Evolutionary conservation across 2,797 vertebrate species (phyloP).

Genomic region (Sebastes variabilis): DNA sequence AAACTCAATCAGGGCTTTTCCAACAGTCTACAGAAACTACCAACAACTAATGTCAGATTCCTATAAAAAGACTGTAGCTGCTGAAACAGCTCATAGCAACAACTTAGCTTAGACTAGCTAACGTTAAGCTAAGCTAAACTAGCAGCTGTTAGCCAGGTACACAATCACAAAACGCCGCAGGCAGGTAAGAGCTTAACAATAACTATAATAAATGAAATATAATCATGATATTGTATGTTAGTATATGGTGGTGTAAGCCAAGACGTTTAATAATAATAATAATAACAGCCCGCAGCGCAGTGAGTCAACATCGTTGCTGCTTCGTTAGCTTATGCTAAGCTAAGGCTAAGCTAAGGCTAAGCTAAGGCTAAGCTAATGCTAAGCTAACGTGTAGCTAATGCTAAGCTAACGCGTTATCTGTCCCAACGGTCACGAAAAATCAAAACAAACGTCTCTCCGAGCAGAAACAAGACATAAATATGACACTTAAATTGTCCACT

Average conservation of each 20-base stretch:
- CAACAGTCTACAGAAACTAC: too few species aligned
- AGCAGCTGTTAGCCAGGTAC: conserved; percentile 15
- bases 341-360: conserved; percentile 18
- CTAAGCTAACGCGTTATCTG: conserved; percentile 57
- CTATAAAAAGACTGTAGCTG: not conserved
- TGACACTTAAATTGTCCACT: conserved; percentile 8
- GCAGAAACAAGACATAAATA: conserved; percentile 16
- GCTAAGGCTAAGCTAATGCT: conserved; percentile 37
- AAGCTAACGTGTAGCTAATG: too few species aligned
- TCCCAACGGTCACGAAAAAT: conserved; percentile 56
- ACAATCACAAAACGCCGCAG: not conserved
- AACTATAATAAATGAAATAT: not conserved
- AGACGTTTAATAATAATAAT: not conserved
- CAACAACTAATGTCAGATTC: not conserved
- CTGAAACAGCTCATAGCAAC: conserved; percentile 12
- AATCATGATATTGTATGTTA: not conserved
- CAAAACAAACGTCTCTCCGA: conserved; percentile 70
- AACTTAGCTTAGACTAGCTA: conserved; percentile 64
- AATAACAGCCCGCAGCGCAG: not conserved
- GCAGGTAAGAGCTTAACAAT: not conserved
- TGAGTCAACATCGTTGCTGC: not conserved
- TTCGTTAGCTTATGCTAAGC: conserved; percentile 54
- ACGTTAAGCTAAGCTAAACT: conserved; percentile 39
- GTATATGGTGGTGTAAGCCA: accelerated
- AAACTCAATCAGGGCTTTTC: accelerated